Evolutionary conservation across 2,888 invertebrate species (phyloP).

Genomic region (Drosophila rubida): DNA sequence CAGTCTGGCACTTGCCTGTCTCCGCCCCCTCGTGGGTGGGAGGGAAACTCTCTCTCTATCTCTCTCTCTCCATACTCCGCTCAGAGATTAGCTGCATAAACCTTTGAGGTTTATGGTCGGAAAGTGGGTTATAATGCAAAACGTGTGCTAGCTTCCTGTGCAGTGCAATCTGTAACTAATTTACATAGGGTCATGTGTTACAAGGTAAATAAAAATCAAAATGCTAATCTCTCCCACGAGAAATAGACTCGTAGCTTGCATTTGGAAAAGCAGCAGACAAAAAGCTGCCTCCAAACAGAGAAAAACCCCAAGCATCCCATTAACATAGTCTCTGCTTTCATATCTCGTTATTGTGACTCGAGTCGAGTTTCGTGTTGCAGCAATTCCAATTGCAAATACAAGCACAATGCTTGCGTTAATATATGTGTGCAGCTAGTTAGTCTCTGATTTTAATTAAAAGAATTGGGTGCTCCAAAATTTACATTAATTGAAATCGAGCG

Average conservation of each 20-base stretch:
- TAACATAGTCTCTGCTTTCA: slow-evolving; percentile 43
- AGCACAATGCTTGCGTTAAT: slow-evolving; percentile 16
- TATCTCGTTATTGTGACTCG: slow-evolving; percentile 17
- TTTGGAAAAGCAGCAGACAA: slow-evolving; percentile 7
- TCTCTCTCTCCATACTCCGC: neutral
- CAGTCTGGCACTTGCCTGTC: neutral
- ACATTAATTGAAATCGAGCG: slow-evolving; percentile 1
- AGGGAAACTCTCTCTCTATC: too few relatives aligned
- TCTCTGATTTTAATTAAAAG: slow-evolving; percentile 12
- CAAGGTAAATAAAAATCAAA: slow-evolving; percentile 55
- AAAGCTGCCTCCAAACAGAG: neutral
- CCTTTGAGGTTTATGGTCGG: slow-evolving; percentile 18
- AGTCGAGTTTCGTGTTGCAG: slow-evolving; percentile 9
- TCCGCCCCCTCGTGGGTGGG: too few relatives aligned
- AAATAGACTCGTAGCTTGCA: slow-evolving; percentile 1
- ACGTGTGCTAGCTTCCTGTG: slow-evolving; percentile 33
- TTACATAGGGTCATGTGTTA: slow-evolving; percentile 62
- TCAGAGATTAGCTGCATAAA: neutral
- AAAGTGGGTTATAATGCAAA: slow-evolving; percentile 56
- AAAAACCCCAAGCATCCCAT: slow-evolving; percentile 20
- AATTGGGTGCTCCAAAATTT: slow-evolving; percentile 10
- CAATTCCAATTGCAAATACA: slow-evolving; percentile 18
- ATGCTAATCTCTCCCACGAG: slow-evolving; percentile 54
- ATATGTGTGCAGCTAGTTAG: slow-evolving; percentile 15
- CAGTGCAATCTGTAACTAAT: slow-evolving; percentile 42